A percentile compares a stretch with the other conserved stretches of the same genome.
Conservation (phyloP, 2,888 invertebrate genomes). For the Ferdinandea cuprea region DNA sequence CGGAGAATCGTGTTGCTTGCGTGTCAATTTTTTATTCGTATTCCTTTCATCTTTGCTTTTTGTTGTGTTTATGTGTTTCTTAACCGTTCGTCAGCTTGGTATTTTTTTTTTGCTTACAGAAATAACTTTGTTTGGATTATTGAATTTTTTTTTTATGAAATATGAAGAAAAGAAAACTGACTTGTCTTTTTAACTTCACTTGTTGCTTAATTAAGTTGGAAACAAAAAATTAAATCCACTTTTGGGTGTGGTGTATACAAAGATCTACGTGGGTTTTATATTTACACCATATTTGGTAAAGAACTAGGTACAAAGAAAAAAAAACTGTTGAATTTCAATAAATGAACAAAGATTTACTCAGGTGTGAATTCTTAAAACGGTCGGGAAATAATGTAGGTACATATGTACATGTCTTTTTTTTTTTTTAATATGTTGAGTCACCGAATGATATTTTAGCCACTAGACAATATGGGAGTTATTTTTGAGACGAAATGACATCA, state of each 20-base stretch:
- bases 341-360: not conserved
- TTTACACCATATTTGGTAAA: not conserved
- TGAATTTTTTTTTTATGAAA: not conserved
- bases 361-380: not conserved
- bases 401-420: too few relatives aligned
- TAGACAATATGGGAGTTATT: constrained; percentile 27
- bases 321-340: too few relatives aligned
- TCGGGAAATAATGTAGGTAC: too few relatives aligned
- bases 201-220: not conserved
- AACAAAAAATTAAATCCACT: not conserved
- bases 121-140: constrained; percentile 31
- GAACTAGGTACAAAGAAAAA: too few relatives aligned
- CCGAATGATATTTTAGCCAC: constrained; percentile 19
- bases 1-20: constrained; percentile 61
- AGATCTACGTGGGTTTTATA: constrained; percentile 10
- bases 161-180: not conserved
- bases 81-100: not conserved
- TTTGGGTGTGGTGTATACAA: constrained; percentile 18
- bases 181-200: not conserved
- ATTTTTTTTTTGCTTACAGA: constrained; percentile 6
- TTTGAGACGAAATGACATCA: not conserved
- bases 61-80: constrained; percentile 42
- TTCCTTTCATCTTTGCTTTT: not conserved
- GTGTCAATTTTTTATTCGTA: constrained; percentile 70
- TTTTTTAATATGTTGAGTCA: too few relatives aligned